Percentiles rank a stretch among this genome's conserved stretches.
Evolutionary conservation across 2,113 vertebrate species (phyloP).

Genomic region (Salminus brasiliensis): DNA sequence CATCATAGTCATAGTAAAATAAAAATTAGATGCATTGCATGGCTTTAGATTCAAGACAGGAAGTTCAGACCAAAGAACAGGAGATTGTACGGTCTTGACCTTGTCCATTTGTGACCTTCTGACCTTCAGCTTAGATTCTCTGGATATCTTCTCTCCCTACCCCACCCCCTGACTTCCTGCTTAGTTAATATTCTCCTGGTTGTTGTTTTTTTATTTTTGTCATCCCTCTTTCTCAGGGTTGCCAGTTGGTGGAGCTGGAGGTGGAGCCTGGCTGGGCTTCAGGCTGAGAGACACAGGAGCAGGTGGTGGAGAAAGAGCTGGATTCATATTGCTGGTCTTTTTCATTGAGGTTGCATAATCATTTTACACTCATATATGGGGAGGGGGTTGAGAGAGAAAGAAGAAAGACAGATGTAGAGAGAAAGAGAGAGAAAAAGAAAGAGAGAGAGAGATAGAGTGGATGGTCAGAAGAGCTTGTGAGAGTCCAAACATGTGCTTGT

Average conservation of each 20-base stretch:
- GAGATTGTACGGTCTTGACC: constrained; percentile 48
- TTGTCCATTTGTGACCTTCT: constrained; percentile 47
- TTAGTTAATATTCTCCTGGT: constrained; percentile 7
- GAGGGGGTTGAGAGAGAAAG: too few relatives aligned
- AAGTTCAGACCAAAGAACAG: constrained; percentile 56
- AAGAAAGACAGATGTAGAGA: constrained; percentile 23
- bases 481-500: constrained; percentile 47
- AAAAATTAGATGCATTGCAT: constrained; percentile 74
- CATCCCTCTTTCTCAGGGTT: constrained; percentile 2
- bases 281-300: background rate
- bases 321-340: constrained; percentile 42
- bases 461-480: constrained; percentile 11
- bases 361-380: background rate
- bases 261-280: constrained; percentile 8
- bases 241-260: background rate
- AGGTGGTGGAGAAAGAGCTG: constrained; percentile 18
- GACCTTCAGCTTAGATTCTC: too few relatives aligned
- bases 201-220: constrained; percentile 52
- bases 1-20: constrained; percentile 69
- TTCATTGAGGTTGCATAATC: constrained; percentile 44
- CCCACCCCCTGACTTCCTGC: constrained; percentile 33
- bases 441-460: too few relatives aligned
- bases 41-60: constrained; percentile 79
- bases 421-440: background rate
- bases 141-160: constrained; percentile 16